phyloP scores from a whole-genome alignment of 2,113 vertebrate genomes.

The Asarcornis scutulata region DNA sequence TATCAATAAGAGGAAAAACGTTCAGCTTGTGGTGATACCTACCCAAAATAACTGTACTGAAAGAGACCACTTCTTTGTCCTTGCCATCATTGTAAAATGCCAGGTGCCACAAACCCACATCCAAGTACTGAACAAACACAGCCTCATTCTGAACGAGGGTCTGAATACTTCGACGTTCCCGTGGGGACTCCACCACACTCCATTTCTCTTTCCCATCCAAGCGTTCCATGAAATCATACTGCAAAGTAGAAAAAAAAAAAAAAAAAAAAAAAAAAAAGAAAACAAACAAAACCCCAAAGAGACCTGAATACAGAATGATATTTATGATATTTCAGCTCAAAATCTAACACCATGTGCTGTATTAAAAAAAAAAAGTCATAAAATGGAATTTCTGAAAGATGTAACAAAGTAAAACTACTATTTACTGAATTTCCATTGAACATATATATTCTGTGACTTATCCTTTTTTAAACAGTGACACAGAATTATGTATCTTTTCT shows the following conservation, averaged over 20 bases:
- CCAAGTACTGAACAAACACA: conserved; percentile 96
- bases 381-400: background rate
- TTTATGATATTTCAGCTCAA: background rate
- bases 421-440: background rate
- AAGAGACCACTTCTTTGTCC: conserved; percentile 94
- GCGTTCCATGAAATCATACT: conserved; percentile 99
- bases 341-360: background rate
- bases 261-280: background rate
- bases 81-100: conserved; percentile 98
- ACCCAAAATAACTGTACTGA: conserved; percentile 94
- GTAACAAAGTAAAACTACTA: background rate
- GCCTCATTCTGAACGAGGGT: conserved; percentile 98
- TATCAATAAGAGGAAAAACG: background rate
- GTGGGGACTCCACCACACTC: conserved; percentile 94
- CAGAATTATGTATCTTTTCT: background rate
- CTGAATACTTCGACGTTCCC: conserved; percentile 94
- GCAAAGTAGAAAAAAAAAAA: background rate
- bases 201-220: conserved; percentile 98
- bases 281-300: background rate
- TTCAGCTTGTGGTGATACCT: conserved; percentile 38
- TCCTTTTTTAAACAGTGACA: background rate
- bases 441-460: background rate
- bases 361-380: background rate
- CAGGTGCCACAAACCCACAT: conserved; percentile 94
- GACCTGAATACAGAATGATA: background rate